Conservation (phyloP, 2,888 invertebrate species). For the Chymomyza fuscimana region DNA sequence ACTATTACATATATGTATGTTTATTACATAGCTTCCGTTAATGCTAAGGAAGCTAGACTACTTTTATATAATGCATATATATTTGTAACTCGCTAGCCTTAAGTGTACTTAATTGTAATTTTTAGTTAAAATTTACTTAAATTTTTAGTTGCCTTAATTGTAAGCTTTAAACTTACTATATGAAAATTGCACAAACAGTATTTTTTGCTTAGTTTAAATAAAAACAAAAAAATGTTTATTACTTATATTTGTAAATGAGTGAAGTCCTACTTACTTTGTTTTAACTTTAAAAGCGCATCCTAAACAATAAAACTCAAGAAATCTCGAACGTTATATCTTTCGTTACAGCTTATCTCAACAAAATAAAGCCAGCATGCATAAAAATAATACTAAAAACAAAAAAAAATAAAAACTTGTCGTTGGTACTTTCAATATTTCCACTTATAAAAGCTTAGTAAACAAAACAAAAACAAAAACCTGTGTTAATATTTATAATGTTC, state of each 20-base stretch:
- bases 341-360: neutral
- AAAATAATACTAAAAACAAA: neutral
- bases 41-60: conserved; percentile 5
- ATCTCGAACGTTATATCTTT: neutral
- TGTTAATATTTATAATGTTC: conserved; percentile 65
- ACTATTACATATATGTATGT: conserved; percentile 58
- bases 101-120: conserved; percentile 42
- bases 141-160: conserved; percentile 62
- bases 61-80: conserved; percentile 8
- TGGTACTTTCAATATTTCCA: conserved; percentile 19
- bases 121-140: conserved; percentile 46
- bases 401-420: neutral
- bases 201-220: conserved; percentile 70
- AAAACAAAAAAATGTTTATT: neutral
- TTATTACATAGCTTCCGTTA: conserved; percentile 24
- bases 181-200: conserved; percentile 76
- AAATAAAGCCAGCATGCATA: neutral
- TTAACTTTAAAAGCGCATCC: conserved; percentile 20
- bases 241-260: neutral
- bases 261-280: neutral
- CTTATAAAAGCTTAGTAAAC: conserved; percentile 17
- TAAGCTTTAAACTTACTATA: conserved; percentile 55
- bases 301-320: conserved; percentile 12
- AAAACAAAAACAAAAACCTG: conserved; percentile 48
- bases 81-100: conserved; percentile 3